Conservation (phyloP, 1,140 invertebrate genomes). For the Antheraea pernyi region DNA sequence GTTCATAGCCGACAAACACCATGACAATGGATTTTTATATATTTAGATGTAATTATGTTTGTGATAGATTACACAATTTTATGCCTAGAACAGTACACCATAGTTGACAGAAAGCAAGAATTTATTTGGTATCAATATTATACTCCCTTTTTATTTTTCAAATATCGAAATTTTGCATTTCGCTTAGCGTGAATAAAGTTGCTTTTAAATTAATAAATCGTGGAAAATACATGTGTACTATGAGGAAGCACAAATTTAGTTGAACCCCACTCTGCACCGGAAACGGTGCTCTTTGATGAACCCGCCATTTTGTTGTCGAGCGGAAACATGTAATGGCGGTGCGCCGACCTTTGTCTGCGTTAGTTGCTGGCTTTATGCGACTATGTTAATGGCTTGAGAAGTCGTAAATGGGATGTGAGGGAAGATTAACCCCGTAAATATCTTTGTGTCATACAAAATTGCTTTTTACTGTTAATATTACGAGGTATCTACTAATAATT, state of each 20-base stretch:
- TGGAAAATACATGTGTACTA: neutral
- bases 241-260: neutral
- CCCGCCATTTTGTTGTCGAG: constrained; percentile 26
- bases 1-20: too few species aligned
- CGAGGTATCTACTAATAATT: neutral
- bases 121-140: too few species aligned
- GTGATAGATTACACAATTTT: too few species aligned
- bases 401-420: constrained; percentile 30
- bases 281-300: constrained; percentile 22
- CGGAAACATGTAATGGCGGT: constrained; percentile 42
- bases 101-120: too few species aligned
- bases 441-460: constrained; percentile 4
- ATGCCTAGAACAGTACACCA: too few species aligned
- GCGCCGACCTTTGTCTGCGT: constrained; percentile 38
- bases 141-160: too few species aligned
- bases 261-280: constrained; percentile 14
- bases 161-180: too few species aligned
- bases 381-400: constrained; percentile 37
- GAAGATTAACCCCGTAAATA: constrained; percentile 9
- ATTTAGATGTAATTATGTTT: too few species aligned
- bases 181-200: neutral
- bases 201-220: neutral
- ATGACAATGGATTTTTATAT: too few species aligned
- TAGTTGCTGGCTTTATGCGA: constrained; percentile 38
- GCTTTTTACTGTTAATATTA: constrained; percentile 14